Percentiles rank a stretch among this genome's conserved stretches.
Conservation (phyloP, 2,113 vertebrate genomes). For the Pagrus major region DNA sequence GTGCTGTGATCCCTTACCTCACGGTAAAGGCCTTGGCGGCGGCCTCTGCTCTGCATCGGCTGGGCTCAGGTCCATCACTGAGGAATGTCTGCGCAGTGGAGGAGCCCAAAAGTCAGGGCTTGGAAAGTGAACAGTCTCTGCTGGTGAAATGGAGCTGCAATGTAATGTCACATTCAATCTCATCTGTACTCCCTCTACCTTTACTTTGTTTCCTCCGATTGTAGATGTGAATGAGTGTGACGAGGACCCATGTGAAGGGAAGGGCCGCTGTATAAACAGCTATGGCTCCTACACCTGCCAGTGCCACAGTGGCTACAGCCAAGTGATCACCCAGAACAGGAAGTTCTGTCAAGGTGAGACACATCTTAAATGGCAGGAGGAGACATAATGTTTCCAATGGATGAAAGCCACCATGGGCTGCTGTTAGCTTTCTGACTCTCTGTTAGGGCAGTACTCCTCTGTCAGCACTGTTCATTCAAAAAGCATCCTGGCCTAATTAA, state of each 20-base stretch:
- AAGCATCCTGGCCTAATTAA: conserved; percentile 61
- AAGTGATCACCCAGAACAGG: conserved; percentile 82
- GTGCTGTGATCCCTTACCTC: conserved; percentile 63
- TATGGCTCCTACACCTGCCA: conserved; percentile 91
- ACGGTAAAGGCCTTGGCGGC: conserved; percentile 48
- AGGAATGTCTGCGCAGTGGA: conserved; percentile 48
- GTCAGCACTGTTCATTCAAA: conserved; percentile 51
- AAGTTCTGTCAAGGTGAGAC: conserved; percentile 92
- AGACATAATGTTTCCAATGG: conserved; percentile 37
- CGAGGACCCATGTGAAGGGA: conserved; percentile 88
- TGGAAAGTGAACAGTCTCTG: conserved; percentile 37
- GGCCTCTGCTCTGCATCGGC: conserved; percentile 39
- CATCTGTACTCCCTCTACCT: not conserved
- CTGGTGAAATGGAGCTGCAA: conserved; percentile 25
- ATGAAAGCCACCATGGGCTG: conserved; percentile 5
- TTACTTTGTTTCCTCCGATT: not conserved
- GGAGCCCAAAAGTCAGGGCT: conserved; percentile 25
- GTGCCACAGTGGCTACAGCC: conserved; percentile 89
- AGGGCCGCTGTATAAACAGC: conserved; percentile 89
- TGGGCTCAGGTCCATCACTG: conserved; percentile 45
- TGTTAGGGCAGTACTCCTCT: conserved; percentile 37
- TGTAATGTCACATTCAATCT: conserved; percentile 4
- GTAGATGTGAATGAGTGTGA: conserved; percentile 93
- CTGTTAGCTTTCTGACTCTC: conserved; percentile 1
- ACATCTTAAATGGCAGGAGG: conserved; percentile 3